Evolutionary conservation across 2,797 vertebrate genomes (phyloP).

Genomic region (Syngnathus acus): DNA sequence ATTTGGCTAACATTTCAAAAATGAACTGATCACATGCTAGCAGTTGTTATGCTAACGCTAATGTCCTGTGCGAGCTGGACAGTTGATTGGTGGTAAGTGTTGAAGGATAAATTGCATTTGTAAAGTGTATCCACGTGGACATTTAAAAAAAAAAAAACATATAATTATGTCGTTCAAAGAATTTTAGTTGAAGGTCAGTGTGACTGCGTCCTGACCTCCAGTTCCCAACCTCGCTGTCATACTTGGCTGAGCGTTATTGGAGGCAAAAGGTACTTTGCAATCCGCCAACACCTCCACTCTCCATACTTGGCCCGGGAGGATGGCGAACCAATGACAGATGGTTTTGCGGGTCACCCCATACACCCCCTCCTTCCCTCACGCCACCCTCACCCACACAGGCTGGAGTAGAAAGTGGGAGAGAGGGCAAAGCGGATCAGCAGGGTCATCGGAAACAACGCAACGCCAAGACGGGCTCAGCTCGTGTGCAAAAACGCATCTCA

Average conservation of each 20-base stretch:
- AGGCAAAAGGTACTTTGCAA: conserved; percentile 46
- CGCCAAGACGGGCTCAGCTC: conserved; percentile 19
- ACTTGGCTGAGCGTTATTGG: conserved; percentile 28
- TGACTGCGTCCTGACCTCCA: conserved; percentile 15
- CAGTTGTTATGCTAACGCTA: too few species aligned
- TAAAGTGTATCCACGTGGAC: not conserved
- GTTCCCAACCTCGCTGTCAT: conserved; percentile 22
- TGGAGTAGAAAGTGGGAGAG: not conserved
- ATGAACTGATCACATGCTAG: too few species aligned
- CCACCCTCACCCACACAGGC: conserved; percentile 15
- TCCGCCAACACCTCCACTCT: conserved; percentile 24
- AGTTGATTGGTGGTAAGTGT: not conserved
- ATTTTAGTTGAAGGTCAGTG: not conserved
- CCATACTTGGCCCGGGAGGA: conserved; percentile 65
- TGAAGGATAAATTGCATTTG: not conserved
- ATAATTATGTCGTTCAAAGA: too few species aligned
- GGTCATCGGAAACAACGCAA: conserved; percentile 48
- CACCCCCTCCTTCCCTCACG: not conserved
- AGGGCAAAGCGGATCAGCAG: conserved; percentile 30
- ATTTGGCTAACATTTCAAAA: too few species aligned
- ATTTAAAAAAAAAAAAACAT: not conserved
- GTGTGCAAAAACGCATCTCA: not conserved
- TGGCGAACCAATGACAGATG: conserved; percentile 64
- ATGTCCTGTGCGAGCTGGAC: too few species aligned
- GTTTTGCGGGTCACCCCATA: conserved; percentile 59